Conservation (phyloP, 2,113 vertebrate genomes). For the Mobula birostris region DNA sequence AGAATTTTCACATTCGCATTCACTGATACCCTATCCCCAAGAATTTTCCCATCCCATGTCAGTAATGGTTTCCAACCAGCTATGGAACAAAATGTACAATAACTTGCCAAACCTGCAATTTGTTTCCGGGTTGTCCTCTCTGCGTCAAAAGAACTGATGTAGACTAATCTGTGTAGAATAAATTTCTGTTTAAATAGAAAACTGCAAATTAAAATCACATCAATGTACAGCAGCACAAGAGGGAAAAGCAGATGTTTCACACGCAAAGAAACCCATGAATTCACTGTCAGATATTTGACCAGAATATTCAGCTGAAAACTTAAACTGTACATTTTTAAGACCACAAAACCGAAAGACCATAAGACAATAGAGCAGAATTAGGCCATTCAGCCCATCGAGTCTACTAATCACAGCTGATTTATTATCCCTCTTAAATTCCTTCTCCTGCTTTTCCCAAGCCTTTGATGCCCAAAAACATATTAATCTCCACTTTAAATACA, state of each 20-base stretch:
- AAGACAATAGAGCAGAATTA: no score
- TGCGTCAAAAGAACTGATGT: background rate
- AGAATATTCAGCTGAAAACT: background rate
- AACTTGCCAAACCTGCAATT: constrained; percentile 9
- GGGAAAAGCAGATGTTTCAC: background rate
- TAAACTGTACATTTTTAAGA: background rate
- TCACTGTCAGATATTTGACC: background rate
- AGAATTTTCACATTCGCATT: no score
- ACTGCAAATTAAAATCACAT: background rate
- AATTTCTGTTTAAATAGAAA: constrained; percentile 32
- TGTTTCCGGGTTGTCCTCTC: background rate
- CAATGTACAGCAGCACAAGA: background rate
- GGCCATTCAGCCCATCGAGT: no score
- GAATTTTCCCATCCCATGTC: background rate
- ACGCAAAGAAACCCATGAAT: background rate
- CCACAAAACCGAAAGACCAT: no score
- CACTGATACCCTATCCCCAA: no score
- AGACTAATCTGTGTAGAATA: constrained; percentile 29
- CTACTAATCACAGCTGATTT: no score
- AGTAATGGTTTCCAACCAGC: background rate
- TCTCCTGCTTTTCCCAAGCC: no score
- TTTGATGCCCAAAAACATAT: no score
- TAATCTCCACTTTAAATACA: no score
- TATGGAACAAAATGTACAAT: background rate
- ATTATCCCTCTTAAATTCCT: no score